These are phyloP conservation scores for Odontomachus brunneus DNA, from an alignment of 1,140 invertebrate genomes.

Conservation along the genomic window DNA sequence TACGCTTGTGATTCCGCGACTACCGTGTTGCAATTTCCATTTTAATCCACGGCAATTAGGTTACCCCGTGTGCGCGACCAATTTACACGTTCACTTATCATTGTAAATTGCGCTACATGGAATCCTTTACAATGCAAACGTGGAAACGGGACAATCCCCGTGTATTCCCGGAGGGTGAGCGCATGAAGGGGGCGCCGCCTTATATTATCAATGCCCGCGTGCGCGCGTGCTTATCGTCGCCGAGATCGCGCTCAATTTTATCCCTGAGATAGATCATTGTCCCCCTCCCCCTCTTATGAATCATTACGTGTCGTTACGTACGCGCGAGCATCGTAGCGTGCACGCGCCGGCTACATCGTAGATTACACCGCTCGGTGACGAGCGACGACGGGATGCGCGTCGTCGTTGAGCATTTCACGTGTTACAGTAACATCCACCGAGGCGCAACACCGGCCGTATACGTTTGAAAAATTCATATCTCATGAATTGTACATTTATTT, in stretches of 20 bases:
- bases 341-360: constrained; percentile 40
- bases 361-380: constrained; percentile 56
- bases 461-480: background rate
- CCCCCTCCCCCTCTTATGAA: constrained; percentile 58
- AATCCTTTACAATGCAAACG: background rate
- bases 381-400: constrained; percentile 47
- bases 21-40: no score
- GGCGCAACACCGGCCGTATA: background rate
- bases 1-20: no score
- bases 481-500: constrained; percentile 26
- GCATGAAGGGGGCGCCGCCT: constrained; percentile 4
- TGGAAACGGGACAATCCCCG: constrained; percentile 4
- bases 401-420: constrained; percentile 26
- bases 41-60: no score
- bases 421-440: background rate
- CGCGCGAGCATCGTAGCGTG: constrained; percentile 57
- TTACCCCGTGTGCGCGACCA: no score
- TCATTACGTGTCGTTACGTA: constrained; percentile 70
- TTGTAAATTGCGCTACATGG: no score
- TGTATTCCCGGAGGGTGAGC: background rate
- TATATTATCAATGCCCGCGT: constrained; percentile 16
- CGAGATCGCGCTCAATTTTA: constrained; percentile 51
- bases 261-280: constrained; percentile 58
- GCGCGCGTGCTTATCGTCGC: constrained; percentile 57
- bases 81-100: no score